These are phyloP conservation scores for Hippocampus abdominalis DNA, from an alignment of 2,113 vertebrate genomes.

Conservation along the genomic window DNA sequence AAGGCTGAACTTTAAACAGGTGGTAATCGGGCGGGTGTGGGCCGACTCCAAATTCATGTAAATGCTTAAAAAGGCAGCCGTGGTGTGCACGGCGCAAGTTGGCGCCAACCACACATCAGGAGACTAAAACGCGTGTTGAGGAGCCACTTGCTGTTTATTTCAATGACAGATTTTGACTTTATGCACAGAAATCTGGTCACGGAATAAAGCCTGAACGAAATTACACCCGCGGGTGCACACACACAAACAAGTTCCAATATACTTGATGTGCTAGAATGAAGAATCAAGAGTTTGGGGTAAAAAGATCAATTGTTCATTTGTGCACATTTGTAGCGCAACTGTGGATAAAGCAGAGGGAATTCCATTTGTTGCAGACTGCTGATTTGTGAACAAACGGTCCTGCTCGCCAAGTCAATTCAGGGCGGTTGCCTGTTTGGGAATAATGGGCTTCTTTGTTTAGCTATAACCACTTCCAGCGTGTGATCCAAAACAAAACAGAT, in stretches of 20 bases:
- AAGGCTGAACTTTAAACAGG: too few relatives aligned
- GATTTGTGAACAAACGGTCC: conserved; percentile 15
- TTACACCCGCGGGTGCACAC: not conserved
- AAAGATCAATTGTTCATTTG: not conserved
- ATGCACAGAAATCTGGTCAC: not conserved
- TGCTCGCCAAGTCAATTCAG: conserved; percentile 14
- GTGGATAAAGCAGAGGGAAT: conserved; percentile 13
- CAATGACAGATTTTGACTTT: not conserved
- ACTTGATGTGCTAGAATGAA: not conserved
- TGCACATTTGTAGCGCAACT: not conserved
- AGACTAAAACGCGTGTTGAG: not conserved
- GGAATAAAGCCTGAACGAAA: not conserved
- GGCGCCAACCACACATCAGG: not conserved
- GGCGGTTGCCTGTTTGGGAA: conserved; percentile 31
- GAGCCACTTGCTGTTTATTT: not conserved
- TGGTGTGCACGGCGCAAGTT: not conserved
- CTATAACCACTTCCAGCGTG: conserved; percentile 29
- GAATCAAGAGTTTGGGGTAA: not conserved
- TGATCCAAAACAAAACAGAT: conserved; percentile 30
- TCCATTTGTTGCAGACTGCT: conserved; percentile 1
- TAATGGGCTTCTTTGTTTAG: conserved; percentile 51
- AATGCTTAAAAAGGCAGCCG: not conserved
- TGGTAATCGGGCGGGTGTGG: too few relatives aligned
- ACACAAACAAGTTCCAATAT: not conserved
- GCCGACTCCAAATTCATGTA: not conserved